Evolutionary conservation across 2,797 vertebrate genomes (phyloP), one percentile per base, ranked within the genome.

Genomic region (Epinephelus coioides): DNA sequence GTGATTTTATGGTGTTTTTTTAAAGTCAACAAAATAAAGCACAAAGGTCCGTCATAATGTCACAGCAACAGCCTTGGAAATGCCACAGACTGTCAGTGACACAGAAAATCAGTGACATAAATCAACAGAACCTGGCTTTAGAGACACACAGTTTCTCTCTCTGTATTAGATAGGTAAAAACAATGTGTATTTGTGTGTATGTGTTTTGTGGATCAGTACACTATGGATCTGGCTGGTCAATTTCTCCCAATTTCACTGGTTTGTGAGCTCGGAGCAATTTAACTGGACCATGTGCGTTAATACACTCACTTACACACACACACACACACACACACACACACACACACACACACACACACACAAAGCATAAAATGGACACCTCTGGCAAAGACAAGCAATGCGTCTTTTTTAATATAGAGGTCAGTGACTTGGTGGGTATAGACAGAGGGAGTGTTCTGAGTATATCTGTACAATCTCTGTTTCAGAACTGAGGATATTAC

Each of bases 81-180:
- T 82, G 59, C 59, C 70, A 73, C 59, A 69, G 64, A 76, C 70
- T 71, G 46, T 66, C 82, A 56, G 67, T 77, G 69, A 81, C 76
- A 86, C 54, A 85, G 63, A 86, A 81, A 78, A 55, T 66, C 84
- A 77, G 57, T 64, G 78, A 76, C 78, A 81, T 73, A 85, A 76
- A 85, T 83, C 64, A 78, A 27, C 27, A 56, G 38, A 69, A 50
- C 43, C 50, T 79, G 78, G 56, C 67, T 47, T 51, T 59, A 66
- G 25, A 46, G 56, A 84, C 46, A 50, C 51, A 71, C 56, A 23
- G 5, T 61, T 25, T 66, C 55, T 69, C 21, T 63, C 44, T 61
- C 67, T 65, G 56, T 46, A 21, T 38, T 62, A 71, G 47, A 69
- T 50, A 4, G 15, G 60, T 60, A 51, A 79, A 56, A 73, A 80